Conservation (phyloP, 2,113 vertebrate genomes). For the Notothenia coriiceps region DNA sequence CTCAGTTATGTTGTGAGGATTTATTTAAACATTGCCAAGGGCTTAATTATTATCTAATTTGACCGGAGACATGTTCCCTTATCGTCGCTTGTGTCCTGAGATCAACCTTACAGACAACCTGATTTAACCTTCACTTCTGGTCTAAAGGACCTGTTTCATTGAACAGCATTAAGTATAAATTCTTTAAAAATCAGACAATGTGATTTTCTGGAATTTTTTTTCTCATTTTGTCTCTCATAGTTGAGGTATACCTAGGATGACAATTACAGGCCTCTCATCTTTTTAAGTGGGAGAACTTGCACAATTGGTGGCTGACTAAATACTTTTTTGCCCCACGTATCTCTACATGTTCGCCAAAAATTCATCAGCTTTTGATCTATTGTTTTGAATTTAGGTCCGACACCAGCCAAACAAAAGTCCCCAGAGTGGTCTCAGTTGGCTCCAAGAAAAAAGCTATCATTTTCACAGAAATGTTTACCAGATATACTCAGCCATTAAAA, state of each 20-base stretch:
- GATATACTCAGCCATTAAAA: not conserved
- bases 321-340: too few relatives aligned
- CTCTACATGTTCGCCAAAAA: not conserved
- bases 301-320: too few relatives aligned
- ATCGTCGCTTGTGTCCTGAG: fast-evolving
- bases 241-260: too few relatives aligned
- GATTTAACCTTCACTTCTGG: constrained; percentile 37
- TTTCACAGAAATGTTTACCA: not conserved
- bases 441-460: not conserved
- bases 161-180: not conserved
- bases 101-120: not conserved
- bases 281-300: too few relatives aligned
- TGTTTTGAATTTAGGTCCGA: not conserved
- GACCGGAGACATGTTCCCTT: not conserved
- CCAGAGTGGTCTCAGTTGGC: not conserved
- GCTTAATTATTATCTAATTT: not conserved
- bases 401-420: not conserved
- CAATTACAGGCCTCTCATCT: too few relatives aligned
- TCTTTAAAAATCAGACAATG: too few relatives aligned
- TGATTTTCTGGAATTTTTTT: too few relatives aligned
- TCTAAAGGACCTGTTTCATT: not conserved
- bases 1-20: not conserved
- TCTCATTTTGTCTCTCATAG: too few relatives aligned
- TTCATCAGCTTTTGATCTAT: not conserved
- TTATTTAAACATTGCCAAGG: not conserved